These are phyloP conservation scores for Pterostichus niger DNA, from an alignment of 2,888 invertebrate genomes.

Conservation along the genomic window DNA sequence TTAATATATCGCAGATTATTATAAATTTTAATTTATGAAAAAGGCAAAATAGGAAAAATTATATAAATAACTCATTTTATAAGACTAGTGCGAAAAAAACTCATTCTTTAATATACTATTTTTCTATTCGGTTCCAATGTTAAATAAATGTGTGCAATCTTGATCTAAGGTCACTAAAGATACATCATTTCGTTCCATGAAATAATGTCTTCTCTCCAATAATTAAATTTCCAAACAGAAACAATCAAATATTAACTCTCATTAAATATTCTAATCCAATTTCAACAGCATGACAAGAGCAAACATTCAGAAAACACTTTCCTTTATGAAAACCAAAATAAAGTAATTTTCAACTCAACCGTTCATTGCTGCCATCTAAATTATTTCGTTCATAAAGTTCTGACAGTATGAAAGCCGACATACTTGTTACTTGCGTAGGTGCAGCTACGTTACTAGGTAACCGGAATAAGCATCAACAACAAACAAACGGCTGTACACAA, in stretches of 20 bases:
- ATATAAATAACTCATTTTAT: too few species aligned
- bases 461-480: slow-evolving; percentile 25
- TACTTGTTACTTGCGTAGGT: background rate
- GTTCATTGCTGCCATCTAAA: slow-evolving; percentile 1
- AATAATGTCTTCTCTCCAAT: background rate
- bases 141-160: too few species aligned
- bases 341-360: background rate
- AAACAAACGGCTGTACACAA: background rate
- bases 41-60: too few species aligned
- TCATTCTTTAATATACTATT: too few species aligned
- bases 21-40: too few species aligned
- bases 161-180: too few species aligned
- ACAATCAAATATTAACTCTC: slow-evolving; percentile 35
- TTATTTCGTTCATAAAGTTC: slow-evolving; percentile 35
- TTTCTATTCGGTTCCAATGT: too few species aligned
- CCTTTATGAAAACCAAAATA: slow-evolving; percentile 30
- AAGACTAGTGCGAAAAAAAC: too few species aligned
- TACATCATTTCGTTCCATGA: too few species aligned
- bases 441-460: slow-evolving; percentile 22
- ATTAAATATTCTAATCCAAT: slow-evolving; percentile 40
- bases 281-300: slow-evolving; percentile 11
- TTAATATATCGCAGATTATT: too few species aligned
- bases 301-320: slow-evolving; percentile 21
- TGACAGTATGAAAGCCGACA: background rate
- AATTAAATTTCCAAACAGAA: slow-evolving; percentile 10